Conservation (phyloP, 1,140 invertebrate species). For the Macrostomum lignano region DNA sequence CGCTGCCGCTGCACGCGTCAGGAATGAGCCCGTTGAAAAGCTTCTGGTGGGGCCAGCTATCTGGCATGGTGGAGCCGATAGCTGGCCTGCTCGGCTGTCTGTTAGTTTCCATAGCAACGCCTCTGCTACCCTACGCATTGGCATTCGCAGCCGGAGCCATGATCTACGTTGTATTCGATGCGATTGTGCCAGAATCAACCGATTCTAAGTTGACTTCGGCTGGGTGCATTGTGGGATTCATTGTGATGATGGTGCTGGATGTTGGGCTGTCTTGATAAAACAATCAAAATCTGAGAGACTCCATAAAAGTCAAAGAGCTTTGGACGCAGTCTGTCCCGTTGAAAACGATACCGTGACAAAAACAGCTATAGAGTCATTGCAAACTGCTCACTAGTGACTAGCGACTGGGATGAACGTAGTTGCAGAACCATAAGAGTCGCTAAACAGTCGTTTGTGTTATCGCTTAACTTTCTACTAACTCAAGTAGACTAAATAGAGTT, state of each 20-base stretch:
- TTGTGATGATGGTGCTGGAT: constrained; percentile 74
- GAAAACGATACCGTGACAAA: too few relatives aligned
- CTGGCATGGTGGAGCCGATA: constrained; percentile 87
- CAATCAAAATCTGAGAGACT: too few relatives aligned
- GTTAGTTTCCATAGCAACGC: constrained; percentile 39
- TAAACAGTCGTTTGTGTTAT: too few relatives aligned
- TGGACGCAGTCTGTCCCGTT: too few relatives aligned
- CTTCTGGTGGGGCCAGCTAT: constrained; percentile 79
- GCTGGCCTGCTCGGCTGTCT: constrained; percentile 47
- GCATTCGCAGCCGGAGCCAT: constrained; percentile 90
- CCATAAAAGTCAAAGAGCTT: too few relatives aligned
- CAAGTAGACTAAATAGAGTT: too few relatives aligned
- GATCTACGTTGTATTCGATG: constrained; percentile 91
- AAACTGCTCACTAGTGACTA: too few relatives aligned
- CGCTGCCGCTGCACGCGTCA: constrained; percentile 63
- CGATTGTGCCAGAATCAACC: constrained; percentile 91
- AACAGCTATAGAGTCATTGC: too few relatives aligned
- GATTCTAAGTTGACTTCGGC: too few relatives aligned
- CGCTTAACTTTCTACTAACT: too few relatives aligned
- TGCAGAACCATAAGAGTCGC: too few relatives aligned
- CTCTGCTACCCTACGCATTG: constrained; percentile 68
- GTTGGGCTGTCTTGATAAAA: constrained; percentile 45
- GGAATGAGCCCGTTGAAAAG: constrained; percentile 63
- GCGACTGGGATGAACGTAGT: too few relatives aligned
- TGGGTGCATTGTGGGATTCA: constrained; percentile 60